Conservation (phyloP, 1,140 invertebrate genomes). For the Camponotus pennsylvanicus region DNA sequence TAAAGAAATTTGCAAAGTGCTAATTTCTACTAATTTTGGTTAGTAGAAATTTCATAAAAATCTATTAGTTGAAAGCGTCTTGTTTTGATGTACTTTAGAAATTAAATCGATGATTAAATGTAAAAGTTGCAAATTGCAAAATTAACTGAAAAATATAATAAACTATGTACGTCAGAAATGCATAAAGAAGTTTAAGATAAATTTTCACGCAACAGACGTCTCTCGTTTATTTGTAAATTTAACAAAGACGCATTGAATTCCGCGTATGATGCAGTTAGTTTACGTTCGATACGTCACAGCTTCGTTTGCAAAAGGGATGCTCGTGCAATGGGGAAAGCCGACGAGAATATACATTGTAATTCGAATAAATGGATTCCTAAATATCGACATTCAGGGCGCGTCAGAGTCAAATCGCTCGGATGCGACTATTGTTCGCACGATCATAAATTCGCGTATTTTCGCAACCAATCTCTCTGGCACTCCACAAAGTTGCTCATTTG, state of each 20-base stretch:
- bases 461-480: constrained; percentile 11
- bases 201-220: background rate
- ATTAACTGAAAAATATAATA: too few relatives aligned
- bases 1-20: background rate
- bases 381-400: constrained; percentile 59
- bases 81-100: background rate
- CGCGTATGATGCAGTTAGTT: background rate
- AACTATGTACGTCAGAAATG: background rate
- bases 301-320: background rate
- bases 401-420: constrained; percentile 44
- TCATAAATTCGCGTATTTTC: constrained; percentile 64
- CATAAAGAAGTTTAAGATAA: background rate
- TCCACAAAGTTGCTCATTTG: constrained; percentile 47
- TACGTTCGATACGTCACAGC: constrained; percentile 19
- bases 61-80: background rate
- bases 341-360: constrained; percentile 31
- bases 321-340: background rate
- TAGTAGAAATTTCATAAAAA: background rate
- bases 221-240: background rate
- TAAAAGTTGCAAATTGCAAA: background rate
- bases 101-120: background rate
- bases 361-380: constrained; percentile 47
- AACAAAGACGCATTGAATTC: constrained; percentile 25
- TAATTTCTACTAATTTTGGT: background rate
- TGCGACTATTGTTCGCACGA: constrained; percentile 41